Evolutionary conservation across 1,140 invertebrate species (phyloP).

Genomic region (Tetramorium alpestre): DNA sequence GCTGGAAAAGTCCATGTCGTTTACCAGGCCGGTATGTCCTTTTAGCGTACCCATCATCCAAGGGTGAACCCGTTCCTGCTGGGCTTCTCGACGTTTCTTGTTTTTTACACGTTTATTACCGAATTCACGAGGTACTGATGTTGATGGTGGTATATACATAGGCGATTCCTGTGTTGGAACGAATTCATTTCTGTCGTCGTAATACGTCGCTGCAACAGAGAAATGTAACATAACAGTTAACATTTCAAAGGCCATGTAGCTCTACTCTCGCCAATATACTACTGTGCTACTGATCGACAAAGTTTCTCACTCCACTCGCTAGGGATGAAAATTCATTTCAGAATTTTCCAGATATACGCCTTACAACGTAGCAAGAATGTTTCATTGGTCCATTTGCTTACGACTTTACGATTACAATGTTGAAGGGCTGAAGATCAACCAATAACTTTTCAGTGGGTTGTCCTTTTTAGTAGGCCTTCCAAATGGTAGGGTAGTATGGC

Average conservation of each 20-base stretch:
- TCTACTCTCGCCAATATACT: too few relatives aligned
- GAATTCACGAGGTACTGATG: neutral
- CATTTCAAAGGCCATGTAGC: neutral
- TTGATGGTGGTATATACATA: neutral
- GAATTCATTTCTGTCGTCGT: neutral
- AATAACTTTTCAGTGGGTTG: too few relatives aligned
- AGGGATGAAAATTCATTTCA: too few relatives aligned
- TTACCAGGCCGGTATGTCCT: constrained; percentile 91
- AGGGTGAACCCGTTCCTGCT: constrained; percentile 87
- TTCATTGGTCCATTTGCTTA: too few relatives aligned
- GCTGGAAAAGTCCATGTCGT: constrained; percentile 92
- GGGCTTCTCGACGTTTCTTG: constrained; percentile 81
- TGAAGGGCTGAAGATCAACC: too few relatives aligned
- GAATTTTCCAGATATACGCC: too few relatives aligned
- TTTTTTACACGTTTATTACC: constrained; percentile 74
- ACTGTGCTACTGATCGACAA: too few relatives aligned
- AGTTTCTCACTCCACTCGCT: too few relatives aligned
- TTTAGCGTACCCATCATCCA: constrained; percentile 93
- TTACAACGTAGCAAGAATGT: too few relatives aligned
- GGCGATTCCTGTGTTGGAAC: neutral
- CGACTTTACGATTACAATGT: too few relatives aligned
- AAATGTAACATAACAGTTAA: neutral
- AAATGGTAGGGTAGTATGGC: too few relatives aligned
- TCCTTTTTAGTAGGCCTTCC: too few relatives aligned
- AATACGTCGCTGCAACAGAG: neutral